phyloP scores from a whole-genome alignment of 2,113 vertebrate species.

The Gallinago paraguaiae region DNA sequence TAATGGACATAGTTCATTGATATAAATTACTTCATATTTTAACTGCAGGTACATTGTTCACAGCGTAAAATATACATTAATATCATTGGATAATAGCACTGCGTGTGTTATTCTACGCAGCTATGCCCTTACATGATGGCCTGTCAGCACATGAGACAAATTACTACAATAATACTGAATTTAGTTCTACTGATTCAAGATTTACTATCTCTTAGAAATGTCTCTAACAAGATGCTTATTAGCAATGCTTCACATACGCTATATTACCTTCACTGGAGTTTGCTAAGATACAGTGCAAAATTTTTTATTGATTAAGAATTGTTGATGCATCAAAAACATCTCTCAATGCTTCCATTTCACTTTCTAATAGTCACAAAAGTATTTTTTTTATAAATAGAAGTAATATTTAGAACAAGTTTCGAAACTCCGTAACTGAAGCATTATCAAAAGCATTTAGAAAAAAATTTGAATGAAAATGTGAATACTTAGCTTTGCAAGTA shows the following conservation, averaged over 20 bases:
- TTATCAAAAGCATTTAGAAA: not conserved
- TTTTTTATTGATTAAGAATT: not conserved
- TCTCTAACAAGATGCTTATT: conserved; percentile 22
- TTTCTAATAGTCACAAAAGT: not conserved
- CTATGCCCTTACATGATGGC: not conserved
- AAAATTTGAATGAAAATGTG: not conserved
- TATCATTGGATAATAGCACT: not conserved
- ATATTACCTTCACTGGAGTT: conserved; percentile 12
- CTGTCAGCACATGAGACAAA: not conserved
- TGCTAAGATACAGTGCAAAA: not conserved
- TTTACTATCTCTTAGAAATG: conserved; percentile 32
- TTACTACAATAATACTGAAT: conserved; percentile 15
- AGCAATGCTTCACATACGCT: conserved; percentile 3
- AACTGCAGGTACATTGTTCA: not conserved
- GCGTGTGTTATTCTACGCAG: not conserved
- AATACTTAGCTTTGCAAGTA: not conserved
- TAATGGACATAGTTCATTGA: not conserved
- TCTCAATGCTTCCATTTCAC: not conserved
- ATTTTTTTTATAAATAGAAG: not conserved
- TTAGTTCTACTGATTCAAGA: conserved; percentile 29
- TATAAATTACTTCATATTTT: not conserved
- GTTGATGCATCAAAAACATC: not conserved
- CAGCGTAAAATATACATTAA: not conserved
- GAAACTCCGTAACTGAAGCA: not conserved
- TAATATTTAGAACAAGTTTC: not conserved